Percentiles rank a stretch among this genome's conserved stretches.
Evolutionary conservation across 2,888 invertebrate species (phyloP).

Genomic region (Selenia dentaria): DNA sequence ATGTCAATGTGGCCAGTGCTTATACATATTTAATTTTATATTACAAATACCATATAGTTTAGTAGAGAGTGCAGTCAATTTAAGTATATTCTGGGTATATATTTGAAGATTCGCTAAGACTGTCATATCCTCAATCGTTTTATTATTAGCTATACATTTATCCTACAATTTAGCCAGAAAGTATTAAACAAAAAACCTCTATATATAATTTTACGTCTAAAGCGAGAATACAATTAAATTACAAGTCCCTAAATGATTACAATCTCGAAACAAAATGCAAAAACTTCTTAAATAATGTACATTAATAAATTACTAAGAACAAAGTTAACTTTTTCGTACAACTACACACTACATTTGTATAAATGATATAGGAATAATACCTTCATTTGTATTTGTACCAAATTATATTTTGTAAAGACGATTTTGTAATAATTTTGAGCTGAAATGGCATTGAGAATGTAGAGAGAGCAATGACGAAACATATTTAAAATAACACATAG

Average conservation of each 20-base stretch:
- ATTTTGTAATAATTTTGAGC: conserved; percentile 55
- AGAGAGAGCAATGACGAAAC: conserved; percentile 55
- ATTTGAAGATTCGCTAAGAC: conserved; percentile 2
- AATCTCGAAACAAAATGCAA: conserved; percentile 74
- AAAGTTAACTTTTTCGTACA: conserved; percentile 46
- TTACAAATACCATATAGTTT: conserved; percentile 27
- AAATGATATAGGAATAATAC: conserved; percentile 73
- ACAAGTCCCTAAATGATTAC: conserved; percentile 63
- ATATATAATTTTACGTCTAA: conserved; percentile 55
- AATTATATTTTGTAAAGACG: conserved; percentile 61
- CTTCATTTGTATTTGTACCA: conserved; percentile 83
- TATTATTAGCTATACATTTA: not conserved
- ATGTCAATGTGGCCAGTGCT: conserved; percentile 4
- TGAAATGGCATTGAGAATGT: conserved; percentile 46
- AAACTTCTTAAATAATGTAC: conserved; percentile 51
- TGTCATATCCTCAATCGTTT: conserved; percentile 23
- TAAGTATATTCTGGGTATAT: conserved; percentile 8
- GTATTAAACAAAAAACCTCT: conserved; percentile 33
- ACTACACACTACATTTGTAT: conserved; percentile 65
- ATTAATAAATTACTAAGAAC: conserved; percentile 74
- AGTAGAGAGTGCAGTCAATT: conserved; percentile 1
- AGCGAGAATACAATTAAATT: conserved; percentile 58
- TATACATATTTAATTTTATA: conserved; percentile 21
- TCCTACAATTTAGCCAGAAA: conserved; percentile 39
- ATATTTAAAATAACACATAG: conserved; percentile 15